phyloP scores from a whole-genome alignment of 2,888 invertebrate species.

The Xestia ashworthii region DNA sequence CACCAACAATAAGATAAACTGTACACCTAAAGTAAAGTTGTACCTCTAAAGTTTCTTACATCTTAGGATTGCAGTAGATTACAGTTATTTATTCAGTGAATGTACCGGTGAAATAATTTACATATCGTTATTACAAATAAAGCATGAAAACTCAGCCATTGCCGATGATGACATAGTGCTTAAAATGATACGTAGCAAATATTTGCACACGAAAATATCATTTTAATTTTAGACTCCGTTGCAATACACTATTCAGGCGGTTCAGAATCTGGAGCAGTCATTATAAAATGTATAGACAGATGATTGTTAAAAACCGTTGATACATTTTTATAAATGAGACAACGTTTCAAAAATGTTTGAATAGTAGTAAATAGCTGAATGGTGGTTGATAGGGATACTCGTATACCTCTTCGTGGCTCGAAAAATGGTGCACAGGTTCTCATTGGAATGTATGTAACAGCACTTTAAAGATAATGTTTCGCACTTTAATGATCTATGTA shows the following conservation, averaged over 20 bases:
- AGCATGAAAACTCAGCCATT: conserved; percentile 21
- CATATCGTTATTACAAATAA: conserved; percentile 18
- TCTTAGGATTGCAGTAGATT: not conserved
- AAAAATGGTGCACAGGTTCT: not conserved
- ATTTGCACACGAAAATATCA: conserved; percentile 75
- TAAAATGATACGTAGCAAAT: conserved; percentile 56
- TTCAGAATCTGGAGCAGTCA: conserved; percentile 31
- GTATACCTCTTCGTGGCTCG: not conserved
- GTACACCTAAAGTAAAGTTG: too few relatives aligned
- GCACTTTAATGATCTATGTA: too few relatives aligned
- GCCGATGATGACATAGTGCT: conserved; percentile 50
- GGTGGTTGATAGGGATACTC: not conserved
- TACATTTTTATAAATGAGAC: not conserved
- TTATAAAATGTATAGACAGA: conserved; percentile 35
- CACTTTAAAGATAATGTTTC: too few relatives aligned
- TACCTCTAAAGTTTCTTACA: not conserved
- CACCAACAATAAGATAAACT: too few relatives aligned
- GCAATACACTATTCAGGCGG: conserved; percentile 35
- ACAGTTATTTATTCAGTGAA: not conserved
- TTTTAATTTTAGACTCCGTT: conserved; percentile 75
- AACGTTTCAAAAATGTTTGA: not conserved
- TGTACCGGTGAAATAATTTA: conserved; percentile 12
- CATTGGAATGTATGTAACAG: too few relatives aligned
- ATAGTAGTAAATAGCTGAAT: not conserved
- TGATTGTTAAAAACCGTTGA: not conserved